phyloP scores from a whole-genome alignment of 2,113 vertebrate genomes.

The Trematomus loennbergii region DNA sequence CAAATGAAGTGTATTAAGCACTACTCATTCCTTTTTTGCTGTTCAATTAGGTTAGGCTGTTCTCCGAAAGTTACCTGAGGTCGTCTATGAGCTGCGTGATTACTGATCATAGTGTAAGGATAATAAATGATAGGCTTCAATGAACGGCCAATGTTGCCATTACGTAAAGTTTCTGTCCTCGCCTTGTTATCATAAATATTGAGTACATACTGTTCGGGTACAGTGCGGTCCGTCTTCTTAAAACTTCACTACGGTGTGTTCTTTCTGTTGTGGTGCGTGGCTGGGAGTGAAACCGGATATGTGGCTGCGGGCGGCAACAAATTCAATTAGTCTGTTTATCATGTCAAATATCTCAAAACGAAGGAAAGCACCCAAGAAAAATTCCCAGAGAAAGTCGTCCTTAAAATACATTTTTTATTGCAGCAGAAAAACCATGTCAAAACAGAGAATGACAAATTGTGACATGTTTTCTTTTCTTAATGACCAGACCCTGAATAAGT shows the following conservation, averaged over 20 bases:
- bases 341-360: too few relatives aligned
- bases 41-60: too few relatives aligned
- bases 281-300: constrained; percentile 38
- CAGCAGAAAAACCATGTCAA: background rate
- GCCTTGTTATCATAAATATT: background rate
- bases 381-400: too few relatives aligned
- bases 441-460: background rate
- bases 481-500: too few relatives aligned
- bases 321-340: too few relatives aligned
- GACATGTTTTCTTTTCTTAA: too few relatives aligned
- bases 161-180: background rate
- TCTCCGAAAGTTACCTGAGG: background rate
- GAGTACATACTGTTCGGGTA: background rate
- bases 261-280: constrained; percentile 23
- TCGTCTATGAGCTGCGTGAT: background rate
- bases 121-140: background rate
- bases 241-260: background rate
- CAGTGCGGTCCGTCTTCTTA: background rate
- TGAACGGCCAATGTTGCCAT: background rate
- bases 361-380: too few relatives aligned
- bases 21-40: too few relatives aligned
- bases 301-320: too few relatives aligned
- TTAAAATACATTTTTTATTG: too few relatives aligned
- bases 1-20: too few relatives aligned
- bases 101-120: background rate